Evolutionary conservation across 2,888 invertebrate genomes (phyloP).

Genomic region (Palloptera scutellata): DNA sequence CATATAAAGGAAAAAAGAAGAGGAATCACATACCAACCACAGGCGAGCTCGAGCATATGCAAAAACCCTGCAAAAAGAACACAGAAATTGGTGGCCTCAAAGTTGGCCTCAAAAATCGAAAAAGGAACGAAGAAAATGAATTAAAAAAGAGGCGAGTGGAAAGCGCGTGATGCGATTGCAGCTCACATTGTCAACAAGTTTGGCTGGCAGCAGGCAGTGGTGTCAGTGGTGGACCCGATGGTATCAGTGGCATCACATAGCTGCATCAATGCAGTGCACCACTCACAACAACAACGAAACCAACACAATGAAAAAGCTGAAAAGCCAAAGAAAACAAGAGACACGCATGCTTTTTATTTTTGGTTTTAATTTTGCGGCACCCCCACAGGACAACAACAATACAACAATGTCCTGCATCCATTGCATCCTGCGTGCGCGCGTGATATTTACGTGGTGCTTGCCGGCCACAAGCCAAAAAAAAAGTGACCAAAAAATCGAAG

Average conservation of each 20-base stretch:
- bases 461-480: constrained; percentile 20
- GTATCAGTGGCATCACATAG: too few species aligned
- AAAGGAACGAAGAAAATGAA: constrained; percentile 49
- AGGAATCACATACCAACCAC: too few species aligned
- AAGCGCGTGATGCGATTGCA: neutral
- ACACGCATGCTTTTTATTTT: neutral
- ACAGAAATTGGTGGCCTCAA: constrained; percentile 49
- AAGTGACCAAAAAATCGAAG: constrained; percentile 48
- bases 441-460: too few species aligned
- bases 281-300: neutral
- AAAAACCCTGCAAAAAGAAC: constrained; percentile 21
- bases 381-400: neutral
- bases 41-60: constrained; percentile 8
- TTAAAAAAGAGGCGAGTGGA: constrained; percentile 10
- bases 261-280: neutral
- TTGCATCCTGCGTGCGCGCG: too few species aligned
- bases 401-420: too few species aligned
- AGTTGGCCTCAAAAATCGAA: constrained; percentile 58
- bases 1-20: neutral
- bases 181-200: constrained; percentile 14
- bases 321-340: neutral
- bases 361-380: neutral
- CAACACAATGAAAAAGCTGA: neutral
- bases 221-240: neutral
- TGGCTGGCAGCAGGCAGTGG: neutral